Percentiles rank a stretch among this genome's conserved stretches.
phyloP scores from a whole-genome alignment of 2,113 vertebrate species.

The Dicentrarchus labrax region DNA sequence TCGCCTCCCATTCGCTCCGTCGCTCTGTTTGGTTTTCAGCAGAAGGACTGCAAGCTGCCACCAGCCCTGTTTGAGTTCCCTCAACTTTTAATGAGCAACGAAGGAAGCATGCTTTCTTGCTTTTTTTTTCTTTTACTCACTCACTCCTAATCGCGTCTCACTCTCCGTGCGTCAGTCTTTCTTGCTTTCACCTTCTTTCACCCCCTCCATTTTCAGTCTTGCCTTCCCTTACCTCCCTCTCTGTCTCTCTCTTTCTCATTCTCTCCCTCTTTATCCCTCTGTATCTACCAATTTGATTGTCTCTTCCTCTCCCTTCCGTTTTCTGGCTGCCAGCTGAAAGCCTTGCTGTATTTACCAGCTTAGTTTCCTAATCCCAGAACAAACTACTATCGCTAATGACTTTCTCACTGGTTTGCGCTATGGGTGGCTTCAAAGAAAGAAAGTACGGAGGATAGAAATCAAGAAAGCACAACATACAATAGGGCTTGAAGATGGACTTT shows the following conservation, averaged over 20 bases:
- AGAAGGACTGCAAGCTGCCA: constrained; percentile 77
- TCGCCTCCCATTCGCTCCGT: constrained; percentile 50
- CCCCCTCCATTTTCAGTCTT: not conserved
- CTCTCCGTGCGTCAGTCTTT: constrained; percentile 41
- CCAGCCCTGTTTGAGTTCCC: constrained; percentile 80
- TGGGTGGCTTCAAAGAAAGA: constrained; percentile 38
- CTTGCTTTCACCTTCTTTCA: constrained; percentile 41
- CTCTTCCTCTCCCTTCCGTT: constrained; percentile 44
- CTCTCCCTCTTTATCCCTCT: not conserved
- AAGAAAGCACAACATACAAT: not conserved
- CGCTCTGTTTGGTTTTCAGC: constrained; percentile 75
- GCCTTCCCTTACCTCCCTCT: not conserved
- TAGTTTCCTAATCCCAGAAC: constrained; percentile 76
- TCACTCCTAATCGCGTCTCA: constrained; percentile 54
- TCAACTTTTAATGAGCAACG: constrained; percentile 79
- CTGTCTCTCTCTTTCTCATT: not conserved
- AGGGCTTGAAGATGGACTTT: not conserved
- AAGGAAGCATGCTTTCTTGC: constrained; percentile 36
- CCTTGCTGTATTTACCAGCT: constrained; percentile 74
- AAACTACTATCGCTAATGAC: constrained; percentile 79
- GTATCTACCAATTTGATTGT: constrained; percentile 39
- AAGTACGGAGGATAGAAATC: not conserved
- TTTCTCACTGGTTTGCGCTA: constrained; percentile 69
- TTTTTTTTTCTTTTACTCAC: constrained; percentile 57
- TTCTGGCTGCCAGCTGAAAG: constrained; percentile 65